Conservation (phyloP, 2,113 vertebrate species). For the Abramis brama region DNA sequence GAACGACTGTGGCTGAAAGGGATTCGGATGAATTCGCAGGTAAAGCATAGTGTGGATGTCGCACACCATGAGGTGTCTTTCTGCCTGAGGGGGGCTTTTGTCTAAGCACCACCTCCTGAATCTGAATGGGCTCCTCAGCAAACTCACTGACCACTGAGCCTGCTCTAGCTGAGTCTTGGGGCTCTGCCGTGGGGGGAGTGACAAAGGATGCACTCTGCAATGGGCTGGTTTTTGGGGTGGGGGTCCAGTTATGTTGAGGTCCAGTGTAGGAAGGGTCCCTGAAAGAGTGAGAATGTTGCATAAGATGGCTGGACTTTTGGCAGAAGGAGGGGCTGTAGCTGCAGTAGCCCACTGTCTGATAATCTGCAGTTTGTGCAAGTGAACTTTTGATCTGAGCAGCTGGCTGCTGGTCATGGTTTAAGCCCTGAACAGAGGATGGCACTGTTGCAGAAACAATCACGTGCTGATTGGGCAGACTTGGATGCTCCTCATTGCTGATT, state of each 20-base stretch:
- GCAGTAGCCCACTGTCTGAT: constrained; percentile 80
- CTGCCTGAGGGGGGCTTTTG: constrained; percentile 82
- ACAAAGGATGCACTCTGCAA: constrained; percentile 47
- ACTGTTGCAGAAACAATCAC: constrained; percentile 14
- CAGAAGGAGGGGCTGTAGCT: constrained; percentile 89
- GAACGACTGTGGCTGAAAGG: constrained; percentile 50
- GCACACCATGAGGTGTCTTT: constrained; percentile 63
- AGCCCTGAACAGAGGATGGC: constrained; percentile 38
- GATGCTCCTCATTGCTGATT: constrained; percentile 50
- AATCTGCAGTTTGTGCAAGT: constrained; percentile 77
- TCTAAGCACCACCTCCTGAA: constrained; percentile 81
- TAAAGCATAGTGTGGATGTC: constrained; percentile 78
- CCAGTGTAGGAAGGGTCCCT: constrained; percentile 80
- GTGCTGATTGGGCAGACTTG: constrained; percentile 24
- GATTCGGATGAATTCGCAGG: constrained; percentile 71
- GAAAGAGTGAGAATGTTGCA: constrained; percentile 86
- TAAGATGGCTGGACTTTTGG: constrained; percentile 79
- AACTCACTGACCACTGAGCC: not conserved
- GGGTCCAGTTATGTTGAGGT: constrained; percentile 70
- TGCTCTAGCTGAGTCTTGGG: constrained; percentile 27
- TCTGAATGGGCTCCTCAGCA: constrained; percentile 57
- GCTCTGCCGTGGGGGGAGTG: constrained; percentile 26
- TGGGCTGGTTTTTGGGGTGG: constrained; percentile 58
- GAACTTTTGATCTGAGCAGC: constrained; percentile 63
- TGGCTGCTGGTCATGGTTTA: constrained; percentile 57